phyloP scores from a whole-genome alignment of 2,888 invertebrate genomes.

The Halocaridina rubra region DNA sequence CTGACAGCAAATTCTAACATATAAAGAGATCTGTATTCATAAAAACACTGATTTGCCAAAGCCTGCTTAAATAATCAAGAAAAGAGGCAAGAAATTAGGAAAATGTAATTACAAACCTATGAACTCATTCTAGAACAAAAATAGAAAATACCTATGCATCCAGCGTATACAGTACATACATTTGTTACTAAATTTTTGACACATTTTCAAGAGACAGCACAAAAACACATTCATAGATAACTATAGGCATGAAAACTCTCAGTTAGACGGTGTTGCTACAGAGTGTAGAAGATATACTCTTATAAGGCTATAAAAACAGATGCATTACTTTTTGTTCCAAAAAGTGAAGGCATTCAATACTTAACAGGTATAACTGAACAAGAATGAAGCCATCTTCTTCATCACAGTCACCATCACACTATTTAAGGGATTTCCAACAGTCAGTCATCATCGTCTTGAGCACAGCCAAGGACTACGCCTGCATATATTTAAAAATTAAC shows the following conservation, averaged over 20 bases:
- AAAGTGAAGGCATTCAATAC: neutral
- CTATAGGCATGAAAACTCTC: neutral
- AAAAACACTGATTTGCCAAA: neutral
- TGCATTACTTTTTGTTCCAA: neutral
- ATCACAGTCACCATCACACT: slow-evolving; percentile 59
- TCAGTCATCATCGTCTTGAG: slow-evolving; percentile 41
- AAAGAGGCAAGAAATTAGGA: slow-evolving; percentile 8
- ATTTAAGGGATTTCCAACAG: slow-evolving; percentile 12
- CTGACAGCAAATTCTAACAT: too few relatives aligned
- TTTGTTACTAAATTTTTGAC: neutral
- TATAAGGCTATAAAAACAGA: neutral
- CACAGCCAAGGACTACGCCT: neutral
- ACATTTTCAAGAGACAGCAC: neutral
- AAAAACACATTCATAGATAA: neutral
- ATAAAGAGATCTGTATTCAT: too few relatives aligned
- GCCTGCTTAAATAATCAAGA: slow-evolving; percentile 6
- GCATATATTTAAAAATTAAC: too few relatives aligned
- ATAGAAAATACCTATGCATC: slow-evolving; percentile 6
- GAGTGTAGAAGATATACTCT: neutral
- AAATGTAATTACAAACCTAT: neutral
- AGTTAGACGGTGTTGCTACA: neutral
- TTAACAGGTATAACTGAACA: neutral
- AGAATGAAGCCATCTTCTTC: neutral
- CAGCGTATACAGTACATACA: neutral
- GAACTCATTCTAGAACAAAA: neutral